These are phyloP conservation scores for Pangasius djambal DNA, from an alignment of 2,797 vertebrate species.

Conservation along the genomic window DNA sequence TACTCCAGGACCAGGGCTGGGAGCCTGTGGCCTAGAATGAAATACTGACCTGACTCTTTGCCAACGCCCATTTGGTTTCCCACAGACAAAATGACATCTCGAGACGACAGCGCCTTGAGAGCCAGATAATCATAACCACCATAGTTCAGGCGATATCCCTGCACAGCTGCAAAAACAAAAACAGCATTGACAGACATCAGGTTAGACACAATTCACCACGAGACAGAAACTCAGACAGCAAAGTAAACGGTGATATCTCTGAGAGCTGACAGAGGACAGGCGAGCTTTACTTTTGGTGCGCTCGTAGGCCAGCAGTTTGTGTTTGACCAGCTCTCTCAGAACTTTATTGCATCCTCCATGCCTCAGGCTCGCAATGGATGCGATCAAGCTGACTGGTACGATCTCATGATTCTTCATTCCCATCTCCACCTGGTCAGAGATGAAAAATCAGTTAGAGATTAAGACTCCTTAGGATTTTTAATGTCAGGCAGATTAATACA, in stretches of 20 bases:
- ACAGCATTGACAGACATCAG: not conserved
- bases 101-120: conserved; percentile 89
- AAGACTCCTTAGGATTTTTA: not conserved
- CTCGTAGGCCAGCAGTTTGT: conserved; percentile 90
- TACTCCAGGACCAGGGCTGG: not conserved
- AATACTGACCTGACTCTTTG: conserved; percentile 91
- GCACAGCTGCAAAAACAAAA: conserved; percentile 78
- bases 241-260: not conserved
- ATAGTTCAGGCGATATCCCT: conserved; percentile 92
- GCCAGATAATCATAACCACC: conserved; percentile 96
- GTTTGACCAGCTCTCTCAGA: conserved; percentile 91
- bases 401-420: conserved; percentile 99
- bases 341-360: conserved; percentile 97
- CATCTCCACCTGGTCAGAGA: conserved; percentile 92
- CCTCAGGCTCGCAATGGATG: conserved; percentile 93
- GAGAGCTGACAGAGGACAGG: not conserved
- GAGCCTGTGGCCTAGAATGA: not conserved
- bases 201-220: not conserved
- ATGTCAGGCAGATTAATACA: not conserved
- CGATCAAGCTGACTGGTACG: conserved; percentile 88
- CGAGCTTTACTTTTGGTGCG: conserved; percentile 83
- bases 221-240: not conserved
- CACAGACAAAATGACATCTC: conserved; percentile 86
- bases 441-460: conserved; percentile 26
- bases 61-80: conserved; percentile 98